Evolutionary conservation across 2,888 invertebrate genomes (phyloP), one percentile per base, ranked within the genome.

Genomic region (Meliscaeva auricollis): DNA sequence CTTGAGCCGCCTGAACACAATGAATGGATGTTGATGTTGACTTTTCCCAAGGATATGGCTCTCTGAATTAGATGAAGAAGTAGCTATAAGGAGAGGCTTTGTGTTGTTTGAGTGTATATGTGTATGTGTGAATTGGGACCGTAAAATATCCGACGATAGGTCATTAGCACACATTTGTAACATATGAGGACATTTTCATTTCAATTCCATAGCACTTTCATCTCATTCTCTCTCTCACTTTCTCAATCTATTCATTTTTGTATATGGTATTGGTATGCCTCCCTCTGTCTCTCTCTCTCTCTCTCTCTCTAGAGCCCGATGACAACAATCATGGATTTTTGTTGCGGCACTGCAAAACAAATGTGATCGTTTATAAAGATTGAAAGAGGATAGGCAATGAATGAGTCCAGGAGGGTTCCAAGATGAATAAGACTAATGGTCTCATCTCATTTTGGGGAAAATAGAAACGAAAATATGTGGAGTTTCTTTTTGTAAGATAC

Each of bases 131-230:
- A 46, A 54, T 32, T 54, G 52, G 46, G 20, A 48, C 68, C 84
- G 80, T 80, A 84, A 84, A 84, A 80, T 76, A 85, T 81, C 72
- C 62, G 76, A 77, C 72, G 62, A 85, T 81, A 62, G 85, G 81
- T 85, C 85, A 85, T 85, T 85, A 85, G 76, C 85, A 85, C 85
- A 85, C 81, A 81, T 85, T 85, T 77, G 81, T 77, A 81, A 85
- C 85, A 81, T 85, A 85, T 81, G 81, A 81, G 85, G 81, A 85
- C 81, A 81, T 85, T 85, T 85, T 81, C 72, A 73, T 81, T 85
- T 73, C 80, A 73, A 81, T 80, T 77, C 81, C 48, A 38, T 1
- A 41, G 80, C 66, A 74, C 35, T 50, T 32, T 32, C 13, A 46
- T 46, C 17, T 46, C 7, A 17, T 15, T 60, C 30, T 30, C 8